Evolutionary conservation across 1,140 invertebrate genomes (phyloP).

Genomic region (Drosophila nikananu): DNA sequence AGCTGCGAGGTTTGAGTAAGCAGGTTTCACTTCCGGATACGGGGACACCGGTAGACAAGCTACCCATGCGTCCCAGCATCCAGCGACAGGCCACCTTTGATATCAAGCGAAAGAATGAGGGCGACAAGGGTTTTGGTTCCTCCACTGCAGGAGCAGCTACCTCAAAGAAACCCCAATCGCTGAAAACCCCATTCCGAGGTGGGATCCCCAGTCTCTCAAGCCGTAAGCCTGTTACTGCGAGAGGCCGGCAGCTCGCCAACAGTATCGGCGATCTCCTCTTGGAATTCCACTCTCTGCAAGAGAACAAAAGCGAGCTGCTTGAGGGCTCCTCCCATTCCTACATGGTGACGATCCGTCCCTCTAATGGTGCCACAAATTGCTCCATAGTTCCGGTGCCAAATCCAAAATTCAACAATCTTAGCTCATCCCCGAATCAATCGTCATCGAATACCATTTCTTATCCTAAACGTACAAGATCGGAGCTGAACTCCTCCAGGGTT

Average conservation of each 20-base stretch:
- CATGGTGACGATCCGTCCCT: conserved; percentile 40
- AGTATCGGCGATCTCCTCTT: conserved; percentile 45
- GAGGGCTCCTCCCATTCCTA: conserved; percentile 15
- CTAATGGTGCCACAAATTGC: conserved; percentile 11
- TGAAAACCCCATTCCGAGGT: background rate
- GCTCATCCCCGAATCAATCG: too few species aligned
- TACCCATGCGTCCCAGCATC: conserved; percentile 3
- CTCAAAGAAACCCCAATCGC: background rate
- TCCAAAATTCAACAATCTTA: too few species aligned
- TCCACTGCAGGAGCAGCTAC: background rate
- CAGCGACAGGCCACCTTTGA: conserved; percentile 55
- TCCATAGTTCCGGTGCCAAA: background rate
- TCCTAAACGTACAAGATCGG: background rate
- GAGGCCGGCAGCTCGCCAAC: conserved; percentile 14
- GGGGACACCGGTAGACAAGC: background rate
- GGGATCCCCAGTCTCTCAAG: too few species aligned
- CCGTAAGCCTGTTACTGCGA: background rate
- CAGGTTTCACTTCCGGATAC: background rate
- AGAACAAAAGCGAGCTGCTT: background rate
- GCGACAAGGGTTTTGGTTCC: too few species aligned
- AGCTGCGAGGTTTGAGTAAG: conserved; percentile 13
- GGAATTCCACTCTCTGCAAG: conserved; percentile 4
- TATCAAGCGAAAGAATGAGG: conserved; percentile 4
- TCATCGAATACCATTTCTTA: background rate
- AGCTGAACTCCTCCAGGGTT: background rate